Conservation (phyloP, 2,113 vertebrate species). For the Xenopus tropicalis region UCB_Xtro_10.0 CM004443.2:34618501-34619000, state of each 20-base stretch:
- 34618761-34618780: too few relatives aligned
- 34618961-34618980: too few relatives aligned
- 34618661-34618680: slow-evolving; percentile 27
- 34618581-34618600: slow-evolving; percentile 35
- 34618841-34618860: too few relatives aligned
- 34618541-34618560: background rate
- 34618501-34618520: slow-evolving; percentile 3
- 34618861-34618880: too few relatives aligned
- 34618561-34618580: slow-evolving; percentile 20
- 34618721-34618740: background rate
- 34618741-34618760: too few relatives aligned
- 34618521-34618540: slow-evolving; percentile 11
- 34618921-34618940: too few relatives aligned
- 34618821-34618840: too few relatives aligned
- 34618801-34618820: too few relatives aligned
- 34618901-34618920: too few relatives aligned
- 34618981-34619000: too few relatives aligned
- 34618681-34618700: slow-evolving; percentile 23
- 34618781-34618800: background rate
- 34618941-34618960: too few relatives aligned
- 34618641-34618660: slow-evolving; percentile 21
- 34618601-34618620: slow-evolving; percentile 25
- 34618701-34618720: slow-evolving; percentile 10
- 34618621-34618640: slow-evolving; percentile 26
- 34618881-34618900: too few relatives aligned